Conservation (phyloP, 2,797 vertebrate species). For the Spinus olivaceus region DNA sequence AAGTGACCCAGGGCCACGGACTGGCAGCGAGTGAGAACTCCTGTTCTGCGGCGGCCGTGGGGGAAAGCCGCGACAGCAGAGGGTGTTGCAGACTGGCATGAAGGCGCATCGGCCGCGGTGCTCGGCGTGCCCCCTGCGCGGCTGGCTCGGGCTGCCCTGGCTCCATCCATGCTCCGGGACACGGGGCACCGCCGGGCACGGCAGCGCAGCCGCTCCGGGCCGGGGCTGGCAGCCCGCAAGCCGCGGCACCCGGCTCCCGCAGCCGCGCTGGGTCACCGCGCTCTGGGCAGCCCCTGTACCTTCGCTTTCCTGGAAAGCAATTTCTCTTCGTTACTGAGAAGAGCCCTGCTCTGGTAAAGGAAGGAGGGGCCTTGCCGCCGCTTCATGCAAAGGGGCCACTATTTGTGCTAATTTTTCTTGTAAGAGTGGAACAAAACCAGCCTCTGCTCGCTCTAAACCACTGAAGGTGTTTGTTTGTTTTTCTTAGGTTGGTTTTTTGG, state of each 20-base stretch:
- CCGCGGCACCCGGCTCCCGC: neutral
- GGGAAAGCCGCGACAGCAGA: neutral
- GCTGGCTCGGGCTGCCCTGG: neutral
- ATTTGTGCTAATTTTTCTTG: constrained; percentile 3
- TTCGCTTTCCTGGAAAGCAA: constrained; percentile 62
- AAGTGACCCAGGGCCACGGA: neutral
- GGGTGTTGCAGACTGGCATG: neutral
- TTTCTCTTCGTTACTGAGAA: constrained; percentile 37
- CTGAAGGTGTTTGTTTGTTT: neutral
- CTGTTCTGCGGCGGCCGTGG: neutral
- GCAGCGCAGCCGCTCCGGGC: neutral
- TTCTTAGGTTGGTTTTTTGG: neutral
- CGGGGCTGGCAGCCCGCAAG: neutral
- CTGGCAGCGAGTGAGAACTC: neutral
- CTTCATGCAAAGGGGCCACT: neutral
- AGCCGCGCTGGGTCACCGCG: neutral
- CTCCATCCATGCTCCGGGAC: neutral
- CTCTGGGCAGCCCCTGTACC: neutral
- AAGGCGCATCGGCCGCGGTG: accelerated
- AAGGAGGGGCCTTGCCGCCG: neutral
- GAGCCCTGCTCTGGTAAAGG: neutral
- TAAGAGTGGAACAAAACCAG: neutral
- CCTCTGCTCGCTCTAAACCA: neutral
- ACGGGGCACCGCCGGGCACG: accelerated
- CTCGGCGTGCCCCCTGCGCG: accelerated